Percentiles rank a stretch among this genome's conserved stretches.
Conservation (phyloP, 2,113 vertebrate genomes). For the Paradisaea rubra region DNA sequence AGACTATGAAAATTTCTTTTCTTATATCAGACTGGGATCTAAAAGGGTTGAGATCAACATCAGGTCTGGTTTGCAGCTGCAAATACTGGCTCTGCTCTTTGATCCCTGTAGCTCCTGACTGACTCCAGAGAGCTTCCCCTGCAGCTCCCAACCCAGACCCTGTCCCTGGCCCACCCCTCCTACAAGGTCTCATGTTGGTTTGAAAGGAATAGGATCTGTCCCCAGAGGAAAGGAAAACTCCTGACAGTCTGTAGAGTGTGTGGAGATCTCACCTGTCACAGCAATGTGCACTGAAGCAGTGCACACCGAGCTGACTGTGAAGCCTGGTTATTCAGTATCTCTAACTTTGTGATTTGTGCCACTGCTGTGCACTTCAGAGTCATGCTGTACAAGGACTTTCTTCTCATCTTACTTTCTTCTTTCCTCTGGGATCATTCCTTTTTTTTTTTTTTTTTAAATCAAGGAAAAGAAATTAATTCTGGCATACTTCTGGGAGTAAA, state of each 20-base stretch:
- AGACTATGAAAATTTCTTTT: slow-evolving; percentile 11
- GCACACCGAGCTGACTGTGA: neutral
- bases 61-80: slow-evolving; percentile 32
- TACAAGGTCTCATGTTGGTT: neutral
- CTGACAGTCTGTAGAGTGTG: neutral
- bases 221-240: neutral
- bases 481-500: slow-evolving; percentile 19
- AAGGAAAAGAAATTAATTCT: neutral
- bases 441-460: neutral
- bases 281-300: neutral
- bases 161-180: neutral
- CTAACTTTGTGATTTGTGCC: neutral
- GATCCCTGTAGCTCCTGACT: neutral
- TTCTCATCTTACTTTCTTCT: neutral
- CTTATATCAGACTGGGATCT: neutral
- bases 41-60: neutral
- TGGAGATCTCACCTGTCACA: neutral
- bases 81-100: neutral
- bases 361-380: neutral
- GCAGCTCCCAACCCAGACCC: neutral
- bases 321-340: neutral
- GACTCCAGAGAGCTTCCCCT: neutral
- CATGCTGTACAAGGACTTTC: neutral
- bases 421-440: neutral
- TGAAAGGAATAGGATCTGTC: neutral